Base-by-base conservation (phyloP, 1,140 invertebrate genomes). In the Cheumatopsyche charites region DNA sequence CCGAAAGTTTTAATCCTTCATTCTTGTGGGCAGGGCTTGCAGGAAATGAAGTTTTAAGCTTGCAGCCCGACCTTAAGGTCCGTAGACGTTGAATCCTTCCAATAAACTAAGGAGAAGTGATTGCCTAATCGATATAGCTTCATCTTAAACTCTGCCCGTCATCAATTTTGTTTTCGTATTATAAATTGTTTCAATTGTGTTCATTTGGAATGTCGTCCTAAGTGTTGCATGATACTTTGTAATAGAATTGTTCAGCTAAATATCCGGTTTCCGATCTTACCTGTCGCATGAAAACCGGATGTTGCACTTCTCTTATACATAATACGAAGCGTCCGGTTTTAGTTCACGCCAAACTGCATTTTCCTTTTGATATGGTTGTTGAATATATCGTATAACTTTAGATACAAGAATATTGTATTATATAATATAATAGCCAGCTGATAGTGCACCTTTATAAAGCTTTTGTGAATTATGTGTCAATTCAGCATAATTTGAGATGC, bases 31-130 rank as follows among this genome's bases (percentile, higher is more conserved):
- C 62, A 61, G 73, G 71, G 75, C 74, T 70, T 71, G 42, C 65
- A 77, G 74, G 71, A 77, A 75, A 75, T 75, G 73, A 77, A 77
- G 76, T 77, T 77, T 75, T 77, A 77, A 77, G 76, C 73, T 71
- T 47, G 72, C 73, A 73, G 73, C 67, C 73, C 72, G 73, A 73
- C 74, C 74, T 71, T 69, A 70, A 71, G 74, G 71, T 41, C 42
- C 49, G 70, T 52, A 61, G 25, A 41, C n/a, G 15, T 45, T 21
- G 43, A 69, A 26, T 36, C 67, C 25, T 63, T 7, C 45, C 61
- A 55, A 58, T 69, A 70, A 73, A 70, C 72, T n/a, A 68, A 71
- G 49, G 61, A 67, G 26, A 2, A 25, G 19, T 36, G 55, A 36
- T 36, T 6, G 43, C 15, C 43, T 12, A 13, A 47, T 47, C 43